Conservation (phyloP, 2,888 invertebrate genomes). For the Xiphydria camelus region DNA sequence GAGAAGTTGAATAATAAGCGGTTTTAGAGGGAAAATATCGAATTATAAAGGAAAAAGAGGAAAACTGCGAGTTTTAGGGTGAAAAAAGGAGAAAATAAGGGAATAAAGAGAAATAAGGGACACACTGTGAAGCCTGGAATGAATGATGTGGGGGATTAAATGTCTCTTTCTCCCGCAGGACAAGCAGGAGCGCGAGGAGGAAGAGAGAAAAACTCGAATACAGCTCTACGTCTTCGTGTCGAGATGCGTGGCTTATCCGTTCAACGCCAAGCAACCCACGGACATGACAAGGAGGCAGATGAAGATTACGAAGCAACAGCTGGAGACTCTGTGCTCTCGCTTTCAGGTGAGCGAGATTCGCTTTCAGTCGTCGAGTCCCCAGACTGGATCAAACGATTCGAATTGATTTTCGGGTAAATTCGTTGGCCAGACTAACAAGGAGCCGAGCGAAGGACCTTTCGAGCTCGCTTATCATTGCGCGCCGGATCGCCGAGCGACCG, state of each 20-base stretch:
- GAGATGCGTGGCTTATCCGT: slow-evolving; percentile 96
- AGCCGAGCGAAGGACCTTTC: background rate
- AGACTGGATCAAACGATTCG: slow-evolving; percentile 2
- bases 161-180: slow-evolving; percentile 63
- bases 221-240: slow-evolving; percentile 99
- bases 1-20: too few relatives aligned
- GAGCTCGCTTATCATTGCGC: too few relatives aligned
- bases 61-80: too few relatives aligned
- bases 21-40: too few relatives aligned
- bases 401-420: background rate
- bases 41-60: too few relatives aligned
- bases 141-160: too few relatives aligned
- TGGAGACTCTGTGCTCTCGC: slow-evolving; percentile 90
- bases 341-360: slow-evolving; percentile 80
- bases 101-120: too few relatives aligned
- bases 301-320: slow-evolving; percentile 94
- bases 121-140: too few relatives aligned
- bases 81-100: too few relatives aligned
- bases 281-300: slow-evolving; percentile 96
- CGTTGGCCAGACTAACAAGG: background rate
- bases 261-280: slow-evolving; percentile 98
- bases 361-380: background rate
- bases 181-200: slow-evolving; percentile 94
- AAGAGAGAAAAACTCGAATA: slow-evolving; percentile 90
- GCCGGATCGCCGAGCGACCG: too few relatives aligned